Evolutionary conservation across 1,140 invertebrate genomes (phyloP).

Genomic region (Drosophila lowei): DNA sequence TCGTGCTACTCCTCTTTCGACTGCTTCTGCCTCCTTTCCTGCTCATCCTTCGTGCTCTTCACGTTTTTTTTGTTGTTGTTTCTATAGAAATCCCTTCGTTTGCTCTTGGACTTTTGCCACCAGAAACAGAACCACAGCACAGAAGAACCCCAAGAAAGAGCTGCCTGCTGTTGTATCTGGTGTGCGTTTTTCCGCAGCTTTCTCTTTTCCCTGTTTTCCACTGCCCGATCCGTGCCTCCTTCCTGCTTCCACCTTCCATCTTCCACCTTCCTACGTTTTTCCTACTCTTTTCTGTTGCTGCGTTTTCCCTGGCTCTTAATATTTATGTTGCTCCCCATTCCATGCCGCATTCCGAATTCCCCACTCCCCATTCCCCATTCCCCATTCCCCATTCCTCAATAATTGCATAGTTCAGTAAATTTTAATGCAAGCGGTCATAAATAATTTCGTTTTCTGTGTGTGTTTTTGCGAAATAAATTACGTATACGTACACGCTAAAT

Average conservation of each 20-base stretch:
- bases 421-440: slow-evolving; percentile 82
- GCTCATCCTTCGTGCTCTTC: slow-evolving; percentile 38
- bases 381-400: slow-evolving; percentile 61
- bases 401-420: slow-evolving; percentile 81
- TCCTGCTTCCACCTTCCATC: not conserved
- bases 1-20: not conserved
- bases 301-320: slow-evolving; percentile 56
- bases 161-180: slow-evolving; percentile 24
- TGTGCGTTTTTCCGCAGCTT: slow-evolving; percentile 39
- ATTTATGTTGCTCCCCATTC: slow-evolving; percentile 71
- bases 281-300: slow-evolving; percentile 28
- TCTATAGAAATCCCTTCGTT: slow-evolving; percentile 54
- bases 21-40: not conserved
- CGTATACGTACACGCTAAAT: slow-evolving; percentile 64
- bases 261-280: slow-evolving; percentile 4
- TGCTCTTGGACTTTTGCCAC: slow-evolving; percentile 36
- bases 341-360: too few species aligned
- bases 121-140: too few species aligned
- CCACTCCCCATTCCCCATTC: slow-evolving; percentile 37
- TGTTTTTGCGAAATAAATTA: slow-evolving; percentile 69
- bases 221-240: too few species aligned
- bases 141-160: slow-evolving; percentile 13
- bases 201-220: slow-evolving; percentile 7
- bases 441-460: slow-evolving; percentile 74
- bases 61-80: slow-evolving; percentile 25